Conservation (phyloP, 30 jellyfish, hydroid and myxozoan genomes). For the Chrysaora quinquecirrha region DNA sequence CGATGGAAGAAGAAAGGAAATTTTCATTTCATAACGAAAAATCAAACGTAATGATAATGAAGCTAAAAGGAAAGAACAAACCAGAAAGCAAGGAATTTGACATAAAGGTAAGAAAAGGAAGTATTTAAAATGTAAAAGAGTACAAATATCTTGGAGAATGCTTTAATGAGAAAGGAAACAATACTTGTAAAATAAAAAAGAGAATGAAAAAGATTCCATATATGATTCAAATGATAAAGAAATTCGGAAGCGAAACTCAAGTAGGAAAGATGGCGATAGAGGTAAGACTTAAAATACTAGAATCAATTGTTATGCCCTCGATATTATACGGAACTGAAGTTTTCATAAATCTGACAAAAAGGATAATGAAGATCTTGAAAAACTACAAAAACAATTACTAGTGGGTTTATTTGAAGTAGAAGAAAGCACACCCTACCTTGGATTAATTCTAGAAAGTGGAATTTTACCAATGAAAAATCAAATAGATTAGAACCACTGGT, state of each 20-base stretch:
- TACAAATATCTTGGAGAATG: background rate
- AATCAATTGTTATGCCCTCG: background rate
- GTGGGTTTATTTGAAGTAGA: background rate
- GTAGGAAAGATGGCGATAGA: background rate
- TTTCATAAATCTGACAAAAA: background rate
- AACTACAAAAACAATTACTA: background rate
- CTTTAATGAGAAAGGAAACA: background rate
- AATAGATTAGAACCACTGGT: background rate
- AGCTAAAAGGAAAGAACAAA: background rate
- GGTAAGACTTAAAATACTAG: background rate
- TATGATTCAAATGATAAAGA: background rate
- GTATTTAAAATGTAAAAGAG: background rate
- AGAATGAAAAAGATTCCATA: too few relatives aligned
- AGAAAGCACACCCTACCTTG: too few relatives aligned
- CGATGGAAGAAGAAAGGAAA: conserved; percentile 17
- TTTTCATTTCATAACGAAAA: conserved; percentile 5
- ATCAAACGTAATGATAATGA: conserved; percentile 4
- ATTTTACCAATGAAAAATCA: too few relatives aligned
- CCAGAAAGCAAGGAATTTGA: background rate
- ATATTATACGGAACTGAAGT: background rate
- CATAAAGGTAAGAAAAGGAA: background rate
- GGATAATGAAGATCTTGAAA: background rate
- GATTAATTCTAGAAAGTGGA: background rate
- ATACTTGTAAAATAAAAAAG: too few relatives aligned
- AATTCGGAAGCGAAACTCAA: background rate